Conservation (phyloP, 2,113 vertebrate species). For the Brachionichthys hirsutus region DNA sequence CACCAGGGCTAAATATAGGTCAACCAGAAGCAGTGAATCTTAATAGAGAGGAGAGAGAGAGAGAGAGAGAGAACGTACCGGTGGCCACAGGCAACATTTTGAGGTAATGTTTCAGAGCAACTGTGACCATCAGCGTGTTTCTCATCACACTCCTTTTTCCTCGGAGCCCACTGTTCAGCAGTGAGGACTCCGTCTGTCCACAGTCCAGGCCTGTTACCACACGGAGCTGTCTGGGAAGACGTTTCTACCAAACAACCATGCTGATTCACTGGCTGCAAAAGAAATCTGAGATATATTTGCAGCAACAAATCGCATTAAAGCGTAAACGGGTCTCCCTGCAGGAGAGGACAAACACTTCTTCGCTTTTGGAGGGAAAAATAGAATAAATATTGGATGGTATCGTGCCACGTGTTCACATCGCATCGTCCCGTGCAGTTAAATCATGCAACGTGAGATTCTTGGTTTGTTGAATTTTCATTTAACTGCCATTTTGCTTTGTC, state of each 20-base stretch:
- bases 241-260: not conserved
- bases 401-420: not conserved
- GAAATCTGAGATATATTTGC: not conserved
- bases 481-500: not conserved
- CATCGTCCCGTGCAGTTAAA: constrained; percentile 4
- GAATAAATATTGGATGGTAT: not conserved
- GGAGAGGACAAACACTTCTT: not conserved
- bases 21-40: constrained; percentile 35
- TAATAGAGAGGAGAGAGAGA: constrained; percentile 36
- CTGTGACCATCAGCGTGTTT: constrained; percentile 41
- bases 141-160: constrained; percentile 18
- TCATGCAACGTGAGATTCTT: not conserved
- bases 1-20: constrained; percentile 57
- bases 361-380: not conserved
- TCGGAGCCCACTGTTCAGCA: too few species aligned
- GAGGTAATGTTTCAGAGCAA: constrained; percentile 51
- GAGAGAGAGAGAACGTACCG: constrained; percentile 27
- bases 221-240: not conserved
- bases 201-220: too few species aligned
- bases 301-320: not conserved
- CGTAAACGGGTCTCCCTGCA: not conserved
- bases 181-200: too few species aligned
- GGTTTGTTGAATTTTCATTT: not conserved
- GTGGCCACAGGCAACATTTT: constrained; percentile 51
- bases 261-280: too few species aligned